These are phyloP conservation scores for Pseudocheirus occidentalis DNA, from an alignment of 2,797 vertebrate species.

Conservation along the genomic window DNA sequence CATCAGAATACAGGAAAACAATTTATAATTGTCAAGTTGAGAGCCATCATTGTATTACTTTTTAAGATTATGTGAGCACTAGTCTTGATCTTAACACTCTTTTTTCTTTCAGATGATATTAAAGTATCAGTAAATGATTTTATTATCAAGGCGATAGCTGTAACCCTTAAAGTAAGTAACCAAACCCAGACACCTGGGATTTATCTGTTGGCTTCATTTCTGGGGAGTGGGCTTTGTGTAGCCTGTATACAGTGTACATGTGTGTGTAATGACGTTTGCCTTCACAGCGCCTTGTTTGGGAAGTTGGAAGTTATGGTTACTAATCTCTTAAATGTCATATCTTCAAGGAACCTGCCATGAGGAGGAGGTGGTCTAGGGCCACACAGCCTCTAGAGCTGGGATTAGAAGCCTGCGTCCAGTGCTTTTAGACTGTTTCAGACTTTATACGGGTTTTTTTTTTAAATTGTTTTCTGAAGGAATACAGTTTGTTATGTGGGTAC, in stretches of 20 bases:
- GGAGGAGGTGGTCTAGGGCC: background rate
- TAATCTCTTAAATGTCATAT: background rate
- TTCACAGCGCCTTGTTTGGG: background rate
- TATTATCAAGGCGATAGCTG: conserved; percentile 96
- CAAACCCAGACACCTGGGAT: conserved; percentile 28
- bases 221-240: background rate
- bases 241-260: background rate
- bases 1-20: conserved; percentile 15
- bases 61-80: conserved; percentile 50
- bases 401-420: background rate
- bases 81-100: conserved; percentile 7
- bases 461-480: conserved; percentile 16
- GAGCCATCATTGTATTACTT: background rate
- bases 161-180: conserved; percentile 94
- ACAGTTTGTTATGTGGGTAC: background rate
- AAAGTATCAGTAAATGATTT: conserved; percentile 98
- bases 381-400: background rate
- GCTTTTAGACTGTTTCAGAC: background rate
- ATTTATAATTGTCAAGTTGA: conserved; percentile 30
- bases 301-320: background rate
- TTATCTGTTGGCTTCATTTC: conserved; percentile 26
- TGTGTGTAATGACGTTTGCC: background rate
- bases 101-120: conserved; percentile 90
- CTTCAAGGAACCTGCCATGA: background rate
- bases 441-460: no score